These are phyloP conservation scores for Borostomias antarcticus DNA, from an alignment of 2,797 vertebrate genomes.

Conservation along the genomic window DNA sequence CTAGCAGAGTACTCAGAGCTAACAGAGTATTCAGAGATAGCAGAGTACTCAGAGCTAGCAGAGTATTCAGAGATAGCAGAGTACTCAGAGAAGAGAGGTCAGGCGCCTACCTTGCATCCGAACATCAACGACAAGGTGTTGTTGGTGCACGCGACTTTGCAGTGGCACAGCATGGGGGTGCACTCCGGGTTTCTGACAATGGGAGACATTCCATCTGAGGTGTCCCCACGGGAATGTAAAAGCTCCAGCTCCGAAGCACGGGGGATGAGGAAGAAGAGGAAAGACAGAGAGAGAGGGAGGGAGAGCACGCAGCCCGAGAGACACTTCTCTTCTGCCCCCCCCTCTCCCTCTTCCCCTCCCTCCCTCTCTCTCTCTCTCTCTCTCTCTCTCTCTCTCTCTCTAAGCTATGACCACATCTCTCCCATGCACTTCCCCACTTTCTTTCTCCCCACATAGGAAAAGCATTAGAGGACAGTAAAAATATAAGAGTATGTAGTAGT, in stretches of 20 bases:
- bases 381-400: background rate
- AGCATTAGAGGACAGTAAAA: no score
- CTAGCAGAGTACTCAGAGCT: no score
- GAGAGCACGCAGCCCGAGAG: constrained; percentile 59
- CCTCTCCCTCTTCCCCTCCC: background rate
- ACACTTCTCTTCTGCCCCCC: background rate
- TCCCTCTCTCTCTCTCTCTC: background rate
- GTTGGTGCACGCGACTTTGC: constrained; percentile 96
- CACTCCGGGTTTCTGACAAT: constrained; percentile 86
- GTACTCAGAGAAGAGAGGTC: constrained; percentile 17
- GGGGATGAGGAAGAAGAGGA: constrained; percentile 18
- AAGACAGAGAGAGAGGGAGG: constrained; percentile 64
- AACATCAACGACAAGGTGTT: constrained; percentile 96
- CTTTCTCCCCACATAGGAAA: no score
- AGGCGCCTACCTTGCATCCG: constrained; percentile 93
- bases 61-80: no score
- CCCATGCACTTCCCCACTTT: no score
- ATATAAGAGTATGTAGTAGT: no score
- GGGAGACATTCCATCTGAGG: constrained; percentile 86
- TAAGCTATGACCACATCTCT: no score
- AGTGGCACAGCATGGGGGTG: constrained; percentile 94
- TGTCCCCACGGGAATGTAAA: constrained; percentile 2
- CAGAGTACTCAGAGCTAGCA: no score
- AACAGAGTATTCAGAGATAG: no score
- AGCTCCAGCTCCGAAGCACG: constrained; percentile 16